Base-by-base conservation (phyloP, 2,888 invertebrate genomes). In the Nemurella pictetii region DNA sequence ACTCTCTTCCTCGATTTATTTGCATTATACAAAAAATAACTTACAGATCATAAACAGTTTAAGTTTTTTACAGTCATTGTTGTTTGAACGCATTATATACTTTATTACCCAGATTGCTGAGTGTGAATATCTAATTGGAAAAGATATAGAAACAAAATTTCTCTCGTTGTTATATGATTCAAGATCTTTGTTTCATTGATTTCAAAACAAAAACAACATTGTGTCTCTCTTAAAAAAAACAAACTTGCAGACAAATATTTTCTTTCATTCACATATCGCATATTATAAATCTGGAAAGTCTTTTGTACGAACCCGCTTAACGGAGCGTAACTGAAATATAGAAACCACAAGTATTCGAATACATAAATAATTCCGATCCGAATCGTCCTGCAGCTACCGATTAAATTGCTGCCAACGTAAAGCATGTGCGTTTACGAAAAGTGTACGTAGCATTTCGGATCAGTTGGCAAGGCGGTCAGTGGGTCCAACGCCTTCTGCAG, bases 381-480 rank as follows among this genome's bases (percentile, higher is more conserved):
- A 55, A 55, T 55, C 20, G 55, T 20, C 55, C 9, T 55, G 20
- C 12, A 55, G n/a, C n/a, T 55, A 7, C 5, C 20, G 55, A 55
- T 12, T 55, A 3, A 7, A 55, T 55, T 12, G 20, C 20, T 55
- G 55, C 55, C 9, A 55, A 20, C 12, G 55, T 55, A 55, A 20
- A 55, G 55, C 55, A 55, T 26, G 29, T 30, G 78, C 75, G 78
- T 29, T 78, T 29, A 78, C 20, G 30, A 28, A 20, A 77, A 27
- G 55, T 55, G 55, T 55, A 55, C 20, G 9, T 12, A 55, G 3
- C 20, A 55, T 55, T 55, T 55, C 80, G 80, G 80, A n/a, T 81
- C 35, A 81, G 35, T 35, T 30, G 27, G 36, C 27, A 81, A 25
- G n/a, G 35, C 80, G 80, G 80, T 81, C 36, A 81, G 35, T 81